Percentiles rank a stretch among this genome's conserved stretches.
Conservation (phyloP, 2,113 vertebrate species). For the Leptodactylus fuscus region DNA sequence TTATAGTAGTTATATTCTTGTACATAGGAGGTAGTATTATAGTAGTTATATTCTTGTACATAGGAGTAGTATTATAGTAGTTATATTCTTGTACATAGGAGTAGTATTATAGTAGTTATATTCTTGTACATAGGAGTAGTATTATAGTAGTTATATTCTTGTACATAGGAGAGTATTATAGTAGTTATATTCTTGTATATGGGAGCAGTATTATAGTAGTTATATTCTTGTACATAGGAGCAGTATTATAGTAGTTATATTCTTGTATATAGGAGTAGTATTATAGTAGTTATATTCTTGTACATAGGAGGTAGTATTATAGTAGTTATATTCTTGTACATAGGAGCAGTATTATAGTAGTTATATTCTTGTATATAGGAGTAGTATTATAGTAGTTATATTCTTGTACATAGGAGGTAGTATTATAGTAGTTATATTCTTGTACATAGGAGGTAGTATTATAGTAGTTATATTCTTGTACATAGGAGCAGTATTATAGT, state of each 20-base stretch:
- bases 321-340: conserved; percentile 2
- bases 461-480: conserved; percentile 2
- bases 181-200: conserved; percentile 8
- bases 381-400: conserved; percentile 5
- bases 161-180: conserved; percentile 3
- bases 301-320: conserved; percentile 9
- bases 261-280: not conserved
- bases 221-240: conserved; percentile 6
- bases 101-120: conserved; percentile 6
- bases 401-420: not conserved
- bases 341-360: conserved; percentile 7
- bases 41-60: conserved; percentile 10
- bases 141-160: conserved; percentile 11
- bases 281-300: conserved; percentile 12
- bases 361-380: not conserved
- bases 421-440: conserved; percentile 11
- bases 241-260: conserved; percentile 6
- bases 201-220: conserved; percentile 2
- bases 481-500: conserved; percentile 6
- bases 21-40: not conserved
- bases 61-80: not conserved
- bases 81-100: conserved; percentile 1
- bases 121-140: not conserved
- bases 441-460: not conserved
- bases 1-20: conserved; percentile 8